A percentile compares a stretch with the other conserved stretches of the same genome.
Evolutionary conservation across 2,888 invertebrate species (phyloP).

Genomic region (Drosophila rellima): DNA sequence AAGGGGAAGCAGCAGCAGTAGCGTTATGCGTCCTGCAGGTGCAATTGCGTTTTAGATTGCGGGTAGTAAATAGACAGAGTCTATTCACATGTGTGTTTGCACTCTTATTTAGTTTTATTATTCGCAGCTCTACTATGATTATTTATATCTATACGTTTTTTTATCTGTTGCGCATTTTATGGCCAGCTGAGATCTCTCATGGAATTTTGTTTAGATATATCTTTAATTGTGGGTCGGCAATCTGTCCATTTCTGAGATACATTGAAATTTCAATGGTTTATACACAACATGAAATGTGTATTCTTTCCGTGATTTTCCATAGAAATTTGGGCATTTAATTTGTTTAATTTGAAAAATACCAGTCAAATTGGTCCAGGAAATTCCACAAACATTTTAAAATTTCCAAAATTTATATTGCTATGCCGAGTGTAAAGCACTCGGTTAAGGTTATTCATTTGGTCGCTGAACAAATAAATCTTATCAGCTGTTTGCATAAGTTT

Average conservation of each 20-base stretch:
- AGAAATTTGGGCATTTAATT: slow-evolving; percentile 24
- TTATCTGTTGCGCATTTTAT: slow-evolving; percentile 41
- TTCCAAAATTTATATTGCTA: neutral
- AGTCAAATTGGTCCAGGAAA: slow-evolving; percentile 4
- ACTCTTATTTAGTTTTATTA: slow-evolving; percentile 46
- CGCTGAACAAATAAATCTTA: slow-evolving; percentile 24
- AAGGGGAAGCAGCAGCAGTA: slow-evolving; percentile 5
- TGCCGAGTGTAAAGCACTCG: neutral
- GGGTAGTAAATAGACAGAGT: slow-evolving; percentile 10
- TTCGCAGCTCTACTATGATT: slow-evolving; percentile 31
- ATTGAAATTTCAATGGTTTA: slow-evolving; percentile 13
- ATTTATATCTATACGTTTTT: slow-evolving; percentile 3
- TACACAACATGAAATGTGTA: slow-evolving; percentile 2
- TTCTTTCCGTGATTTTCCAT: slow-evolving; percentile 3
- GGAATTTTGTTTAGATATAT: slow-evolving; percentile 13
- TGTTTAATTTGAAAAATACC: slow-evolving; percentile 6
- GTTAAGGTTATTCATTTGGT: neutral
- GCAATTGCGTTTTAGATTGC: slow-evolving; percentile 73
- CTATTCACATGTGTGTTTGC: slow-evolving; percentile 14
- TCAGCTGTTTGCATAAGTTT: slow-evolving; percentile 7
- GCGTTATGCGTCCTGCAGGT: slow-evolving; percentile 46
- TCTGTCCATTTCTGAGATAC: slow-evolving; percentile 8
- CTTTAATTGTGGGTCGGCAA: slow-evolving; percentile 8
- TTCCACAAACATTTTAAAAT: slow-evolving; percentile 3
- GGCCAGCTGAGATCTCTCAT: slow-evolving; percentile 4